Percentiles rank a stretch among this genome's conserved stretches.
phyloP scores from a whole-genome alignment of 2,797 vertebrate species.

The Apodemus agrarius region DNA sequence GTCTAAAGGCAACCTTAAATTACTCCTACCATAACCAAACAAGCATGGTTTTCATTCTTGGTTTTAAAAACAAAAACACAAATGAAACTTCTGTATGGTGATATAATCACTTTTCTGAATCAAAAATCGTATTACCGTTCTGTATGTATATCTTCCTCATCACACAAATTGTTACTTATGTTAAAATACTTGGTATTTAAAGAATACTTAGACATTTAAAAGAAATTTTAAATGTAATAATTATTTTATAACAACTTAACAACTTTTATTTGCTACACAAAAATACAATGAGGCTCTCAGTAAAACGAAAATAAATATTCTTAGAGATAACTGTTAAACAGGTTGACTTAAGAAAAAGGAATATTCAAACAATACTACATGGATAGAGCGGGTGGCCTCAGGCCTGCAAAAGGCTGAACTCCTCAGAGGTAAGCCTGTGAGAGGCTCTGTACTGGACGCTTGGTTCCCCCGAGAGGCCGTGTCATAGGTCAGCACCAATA shows the following conservation, averaged over 20 bases:
- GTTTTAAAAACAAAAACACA: neutral
- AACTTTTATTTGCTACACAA: conserved; percentile 49
- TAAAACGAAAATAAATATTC: neutral
- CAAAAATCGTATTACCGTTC: neutral
- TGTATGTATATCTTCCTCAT: conserved; percentile 53
- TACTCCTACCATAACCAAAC: neutral
- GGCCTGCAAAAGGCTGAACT: neutral
- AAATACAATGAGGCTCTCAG: conserved; percentile 5
- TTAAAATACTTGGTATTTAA: conserved; percentile 56
- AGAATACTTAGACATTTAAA: conserved; percentile 5
- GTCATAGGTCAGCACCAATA: conserved; percentile 24
- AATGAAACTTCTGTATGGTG: conserved; percentile 19
- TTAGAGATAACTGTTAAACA: conserved; percentile 52
- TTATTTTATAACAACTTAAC: conserved; percentile 17
- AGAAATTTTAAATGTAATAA: conserved; percentile 58
- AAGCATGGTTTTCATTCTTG: neutral
- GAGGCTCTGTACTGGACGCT: neutral
- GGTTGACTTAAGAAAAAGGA: conserved; percentile 45
- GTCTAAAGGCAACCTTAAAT: neutral
- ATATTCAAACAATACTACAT: neutral
- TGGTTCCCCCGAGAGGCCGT: neutral
- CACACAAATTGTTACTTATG: conserved; percentile 29
- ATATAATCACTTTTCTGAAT: conserved; percentile 25
- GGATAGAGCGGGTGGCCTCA: neutral
- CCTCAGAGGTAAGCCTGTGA: neutral